phyloP scores from a whole-genome alignment of 2,888 invertebrate genomes.

The Callyntrura guangdongensis region DNA sequence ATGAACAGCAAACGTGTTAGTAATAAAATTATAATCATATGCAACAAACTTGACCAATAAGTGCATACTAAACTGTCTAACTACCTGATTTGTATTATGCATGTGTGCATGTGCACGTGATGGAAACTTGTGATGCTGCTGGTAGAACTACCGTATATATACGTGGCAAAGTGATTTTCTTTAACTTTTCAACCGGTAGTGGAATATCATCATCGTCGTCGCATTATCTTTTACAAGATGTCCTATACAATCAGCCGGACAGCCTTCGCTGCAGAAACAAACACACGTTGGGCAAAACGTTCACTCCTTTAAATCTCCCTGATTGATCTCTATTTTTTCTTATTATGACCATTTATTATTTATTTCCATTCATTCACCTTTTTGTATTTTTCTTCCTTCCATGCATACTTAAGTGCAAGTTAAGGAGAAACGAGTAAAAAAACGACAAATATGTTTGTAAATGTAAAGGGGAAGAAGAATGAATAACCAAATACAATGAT shows the following conservation, averaged over 20 bases:
- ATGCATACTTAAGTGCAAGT: neutral
- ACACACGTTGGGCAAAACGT: slow-evolving; percentile 60
- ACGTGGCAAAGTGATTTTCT: slow-evolving; percentile 37
- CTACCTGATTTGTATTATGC: slow-evolving; percentile 18
- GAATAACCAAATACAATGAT: slow-evolving; percentile 26
- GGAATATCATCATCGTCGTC: slow-evolving; percentile 4
- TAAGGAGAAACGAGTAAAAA: slow-evolving; percentile 32
- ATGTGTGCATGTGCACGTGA: slow-evolving; percentile 37
- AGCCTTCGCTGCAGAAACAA: slow-evolving; percentile 15
- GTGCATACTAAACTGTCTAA: slow-evolving; percentile 39
- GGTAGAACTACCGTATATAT: neutral
- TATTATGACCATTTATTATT: slow-evolving; percentile 52
- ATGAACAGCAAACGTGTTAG: slow-evolving; percentile 3
- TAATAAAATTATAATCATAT: slow-evolving; percentile 55
- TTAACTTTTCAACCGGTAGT: slow-evolving; percentile 52
- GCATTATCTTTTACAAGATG: neutral
- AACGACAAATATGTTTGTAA: slow-evolving; percentile 17
- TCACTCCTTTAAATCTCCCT: slow-evolving; percentile 68
- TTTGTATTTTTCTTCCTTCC: slow-evolving; percentile 54
- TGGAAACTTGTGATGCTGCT: neutral
- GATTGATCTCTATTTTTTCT: slow-evolving; percentile 68
- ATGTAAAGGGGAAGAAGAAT: slow-evolving; percentile 41
- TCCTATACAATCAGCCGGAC: slow-evolving; percentile 19
- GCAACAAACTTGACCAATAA: slow-evolving; percentile 76
- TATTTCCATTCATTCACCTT: slow-evolving; percentile 52